A percentile compares a stretch with the other conserved stretches of the same genome.
These are phyloP conservation scores for Vipera latastei DNA, from an alignment of 2,797 vertebrate genomes.

Conservation along the genomic window DNA sequence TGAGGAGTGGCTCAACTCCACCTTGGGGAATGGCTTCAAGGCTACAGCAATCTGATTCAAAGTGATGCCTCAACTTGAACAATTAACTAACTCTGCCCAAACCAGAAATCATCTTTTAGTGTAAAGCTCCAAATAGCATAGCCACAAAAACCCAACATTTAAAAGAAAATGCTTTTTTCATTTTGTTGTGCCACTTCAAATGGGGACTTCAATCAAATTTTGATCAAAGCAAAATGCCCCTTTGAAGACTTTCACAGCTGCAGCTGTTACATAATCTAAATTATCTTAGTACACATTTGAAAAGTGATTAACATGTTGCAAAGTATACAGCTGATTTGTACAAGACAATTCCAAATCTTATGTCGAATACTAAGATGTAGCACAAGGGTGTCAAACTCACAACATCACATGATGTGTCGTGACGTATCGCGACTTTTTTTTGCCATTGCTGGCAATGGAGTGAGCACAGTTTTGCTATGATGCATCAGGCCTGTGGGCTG, in stretches of 20 bases:
- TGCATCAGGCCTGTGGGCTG: too few relatives aligned
- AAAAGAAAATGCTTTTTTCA: neutral
- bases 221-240: neutral
- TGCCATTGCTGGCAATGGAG: too few relatives aligned
- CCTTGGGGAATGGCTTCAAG: neutral
- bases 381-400: too few relatives aligned
- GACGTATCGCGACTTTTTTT: too few relatives aligned
- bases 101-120: neutral
- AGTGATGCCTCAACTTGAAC: neutral
- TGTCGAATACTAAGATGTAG: constrained; percentile 2
- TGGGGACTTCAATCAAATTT: neutral
- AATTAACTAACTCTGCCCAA: neutral
- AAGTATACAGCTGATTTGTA: neutral
- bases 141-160: neutral
- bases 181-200: neutral
- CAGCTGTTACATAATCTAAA: neutral
- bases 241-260: neutral
- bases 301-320: neutral
- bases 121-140: neutral
- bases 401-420: too few relatives aligned
- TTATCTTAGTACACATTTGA: neutral
- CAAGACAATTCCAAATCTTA: neutral
- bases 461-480: too few relatives aligned
- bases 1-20: neutral
- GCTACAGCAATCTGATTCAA: neutral